These are phyloP conservation scores for Brienomyrus longianalis DNA, from an alignment of 2,113 vertebrate species.

Conservation along the genomic window DNA sequence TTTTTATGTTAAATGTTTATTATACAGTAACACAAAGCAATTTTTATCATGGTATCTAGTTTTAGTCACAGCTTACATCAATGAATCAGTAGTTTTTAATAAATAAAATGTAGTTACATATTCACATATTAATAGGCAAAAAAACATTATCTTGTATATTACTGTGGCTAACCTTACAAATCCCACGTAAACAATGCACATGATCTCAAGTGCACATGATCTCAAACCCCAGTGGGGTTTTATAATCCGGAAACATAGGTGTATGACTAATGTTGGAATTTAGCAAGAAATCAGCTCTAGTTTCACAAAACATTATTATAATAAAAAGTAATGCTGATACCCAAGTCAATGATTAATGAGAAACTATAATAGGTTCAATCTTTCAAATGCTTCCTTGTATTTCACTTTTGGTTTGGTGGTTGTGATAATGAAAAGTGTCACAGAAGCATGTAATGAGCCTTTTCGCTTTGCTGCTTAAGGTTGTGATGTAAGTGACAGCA, in stretches of 20 bases:
- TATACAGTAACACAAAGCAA: neutral
- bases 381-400: slow-evolving; percentile 59
- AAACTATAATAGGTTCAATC: slow-evolving; percentile 58
- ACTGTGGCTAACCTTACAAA: neutral
- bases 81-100: neutral
- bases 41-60: neutral
- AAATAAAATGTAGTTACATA: neutral
- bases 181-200: neutral
- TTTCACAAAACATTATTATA: slow-evolving; percentile 81
- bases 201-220: slow-evolving; percentile 7
- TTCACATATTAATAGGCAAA: neutral
- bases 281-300: slow-evolving; percentile 98
- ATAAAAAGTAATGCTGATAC: slow-evolving; percentile 76
- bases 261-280: slow-evolving; percentile 98
- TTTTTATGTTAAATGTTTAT: neutral
- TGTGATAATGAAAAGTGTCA: slow-evolving; percentile 74
- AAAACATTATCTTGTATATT: neutral
- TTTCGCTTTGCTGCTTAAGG: slow-evolving; percentile 61
- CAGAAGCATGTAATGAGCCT: slow-evolving; percentile 66
- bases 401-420: slow-evolving; percentile 71
- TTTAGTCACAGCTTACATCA: neutral
- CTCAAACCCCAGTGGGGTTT: slow-evolving; percentile 41
- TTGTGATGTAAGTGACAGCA: slow-evolving; percentile 49
- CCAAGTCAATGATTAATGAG: slow-evolving; percentile 81
- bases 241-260: slow-evolving; percentile 68